Conservation (phyloP, 2,888 invertebrate species). For the Monoplex corrugatus region DNA sequence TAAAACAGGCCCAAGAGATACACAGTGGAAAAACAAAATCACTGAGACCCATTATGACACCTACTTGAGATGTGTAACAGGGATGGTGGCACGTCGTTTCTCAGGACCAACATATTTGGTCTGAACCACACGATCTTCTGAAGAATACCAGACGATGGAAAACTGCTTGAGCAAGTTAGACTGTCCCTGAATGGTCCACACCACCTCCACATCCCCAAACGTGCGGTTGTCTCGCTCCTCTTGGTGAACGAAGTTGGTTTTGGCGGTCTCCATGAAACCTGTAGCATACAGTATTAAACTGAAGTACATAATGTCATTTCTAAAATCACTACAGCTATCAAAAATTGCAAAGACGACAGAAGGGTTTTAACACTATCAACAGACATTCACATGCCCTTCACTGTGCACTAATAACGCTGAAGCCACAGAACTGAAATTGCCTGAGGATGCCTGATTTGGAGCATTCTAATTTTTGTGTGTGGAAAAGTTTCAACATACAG, state of each 20-base stretch:
- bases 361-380: too few relatives aligned
- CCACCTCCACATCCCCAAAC: constrained; percentile 76
- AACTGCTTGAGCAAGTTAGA: constrained; percentile 76
- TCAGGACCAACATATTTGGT: constrained; percentile 77
- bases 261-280: constrained; percentile 71
- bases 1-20: too few relatives aligned
- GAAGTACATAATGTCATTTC: too few relatives aligned
- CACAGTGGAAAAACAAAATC: neutral
- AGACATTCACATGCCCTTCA: too few relatives aligned
- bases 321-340: too few relatives aligned
- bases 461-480: too few relatives aligned
- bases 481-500: too few relatives aligned
- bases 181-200: constrained; percentile 77
- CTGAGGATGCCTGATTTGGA: too few relatives aligned
- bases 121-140: constrained; percentile 76
- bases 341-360: too few relatives aligned
- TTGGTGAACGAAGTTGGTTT: constrained; percentile 68
- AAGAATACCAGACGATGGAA: constrained; percentile 78
- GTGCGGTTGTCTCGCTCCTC: constrained; percentile 69
- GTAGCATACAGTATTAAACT: neutral
- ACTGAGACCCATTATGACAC: constrained; percentile 45
- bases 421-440: too few relatives aligned
- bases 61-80: constrained; percentile 77
- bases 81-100: constrained; percentile 71
- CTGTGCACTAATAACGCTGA: too few relatives aligned